Percentiles rank a stretch among this genome's conserved stretches.
phyloP scores from a whole-genome alignment of 2,113 vertebrate genomes.

The Trogon surrucura region DNA sequence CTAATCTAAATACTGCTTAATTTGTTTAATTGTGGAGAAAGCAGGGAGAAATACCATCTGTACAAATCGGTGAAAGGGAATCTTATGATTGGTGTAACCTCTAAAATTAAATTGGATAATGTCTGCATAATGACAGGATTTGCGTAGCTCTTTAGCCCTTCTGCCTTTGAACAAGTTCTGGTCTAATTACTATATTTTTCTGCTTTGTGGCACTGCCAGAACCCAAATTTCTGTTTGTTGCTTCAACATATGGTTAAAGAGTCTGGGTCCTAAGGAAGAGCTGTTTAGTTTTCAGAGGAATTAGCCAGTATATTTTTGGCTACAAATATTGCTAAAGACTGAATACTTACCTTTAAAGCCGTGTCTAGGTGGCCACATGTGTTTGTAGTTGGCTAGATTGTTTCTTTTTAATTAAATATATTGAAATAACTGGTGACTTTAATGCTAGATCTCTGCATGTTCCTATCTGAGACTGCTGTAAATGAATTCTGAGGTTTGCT shows the following conservation, averaged over 20 bases:
- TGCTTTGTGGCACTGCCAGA: constrained; percentile 2
- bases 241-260: neutral
- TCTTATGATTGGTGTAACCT: constrained; percentile 49
- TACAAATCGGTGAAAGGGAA: constrained; percentile 6
- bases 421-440: neutral
- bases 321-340: neutral
- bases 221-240: neutral
- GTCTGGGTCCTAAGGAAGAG: neutral
- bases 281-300: neutral
- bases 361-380: neutral
- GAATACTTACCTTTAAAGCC: neutral
- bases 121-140: constrained; percentile 46
- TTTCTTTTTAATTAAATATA: neutral
- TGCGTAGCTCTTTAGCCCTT: constrained; percentile 25
- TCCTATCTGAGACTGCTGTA: neutral
- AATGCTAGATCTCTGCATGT: neutral
- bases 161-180: constrained; percentile 28
- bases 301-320: neutral
- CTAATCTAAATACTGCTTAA: constrained; percentile 50
- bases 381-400: neutral
- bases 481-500: neutral
- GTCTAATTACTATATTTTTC: constrained; percentile 22
- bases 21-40: constrained; percentile 49
- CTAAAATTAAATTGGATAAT: constrained; percentile 56
- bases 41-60: constrained; percentile 33